Evolutionary conservation across 2,113 vertebrate species (phyloP).

Genomic region (Mionectes macconnelli): DNA sequence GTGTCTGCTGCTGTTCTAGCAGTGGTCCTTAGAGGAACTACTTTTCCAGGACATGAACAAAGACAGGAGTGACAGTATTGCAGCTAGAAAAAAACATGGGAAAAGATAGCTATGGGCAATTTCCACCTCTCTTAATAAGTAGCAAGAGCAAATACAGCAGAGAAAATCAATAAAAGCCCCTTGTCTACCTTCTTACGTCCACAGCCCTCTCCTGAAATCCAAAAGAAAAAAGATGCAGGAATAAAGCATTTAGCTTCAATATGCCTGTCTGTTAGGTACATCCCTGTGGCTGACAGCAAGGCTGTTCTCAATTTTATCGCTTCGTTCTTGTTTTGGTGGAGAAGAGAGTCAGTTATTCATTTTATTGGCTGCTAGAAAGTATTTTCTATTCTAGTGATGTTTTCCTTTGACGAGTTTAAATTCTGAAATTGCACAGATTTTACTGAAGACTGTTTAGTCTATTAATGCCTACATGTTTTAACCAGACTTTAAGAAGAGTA

Average conservation of each 20-base stretch:
- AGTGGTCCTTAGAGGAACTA: conserved; percentile 9
- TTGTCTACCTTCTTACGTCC: conserved; percentile 4
- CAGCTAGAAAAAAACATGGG: neutral
- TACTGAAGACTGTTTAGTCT: neutral
- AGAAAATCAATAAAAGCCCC: conserved; percentile 34
- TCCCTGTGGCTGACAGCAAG: neutral
- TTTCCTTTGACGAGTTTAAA: neutral
- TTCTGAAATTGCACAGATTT: neutral
- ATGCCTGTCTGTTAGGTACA: neutral
- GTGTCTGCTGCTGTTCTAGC: neutral
- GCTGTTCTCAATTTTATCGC: neutral
- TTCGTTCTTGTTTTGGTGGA: conserved; percentile 5
- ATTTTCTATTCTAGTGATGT: neutral
- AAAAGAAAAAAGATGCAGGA: neutral
- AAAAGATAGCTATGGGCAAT: conserved; percentile 19
- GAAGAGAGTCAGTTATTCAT: neutral
- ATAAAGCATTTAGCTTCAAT: neutral
- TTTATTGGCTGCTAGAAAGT: neutral
- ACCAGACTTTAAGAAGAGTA: neutral
- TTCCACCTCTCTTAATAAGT: conserved; percentile 35
- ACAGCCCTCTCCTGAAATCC: neutral
- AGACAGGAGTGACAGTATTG: neutral
- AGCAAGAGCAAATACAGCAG: neutral
- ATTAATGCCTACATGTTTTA: neutral
- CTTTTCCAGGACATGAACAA: conserved; percentile 25